Evolutionary conservation across 2,888 invertebrate species (phyloP), one percentile per base, ranked within the genome.

Genomic region (Tenthredo livida): DNA sequence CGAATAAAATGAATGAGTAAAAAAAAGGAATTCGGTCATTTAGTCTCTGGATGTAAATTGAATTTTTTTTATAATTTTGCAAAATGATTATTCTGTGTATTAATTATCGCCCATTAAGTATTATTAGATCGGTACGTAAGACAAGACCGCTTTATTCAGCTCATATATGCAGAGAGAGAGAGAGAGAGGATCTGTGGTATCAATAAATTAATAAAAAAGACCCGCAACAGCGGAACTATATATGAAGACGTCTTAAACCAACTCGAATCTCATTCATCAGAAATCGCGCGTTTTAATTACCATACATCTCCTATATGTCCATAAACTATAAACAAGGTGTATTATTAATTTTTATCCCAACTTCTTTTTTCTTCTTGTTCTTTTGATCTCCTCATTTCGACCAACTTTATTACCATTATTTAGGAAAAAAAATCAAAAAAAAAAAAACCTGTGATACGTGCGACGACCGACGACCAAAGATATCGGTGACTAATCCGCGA

Each of bases 81-180:
- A 47, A 15, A 47, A 12, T 47, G 47, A 47, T 17, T 10, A 25
- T 29, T 77, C 29, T 5, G 29, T 29, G 33, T 17, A 50, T 77
- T 77, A 77, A 77, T 77, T 50, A 77, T 29, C 15, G 33, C 50
- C 29, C 15, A 29, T 77, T 29, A 15, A 25, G 50, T 50, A 40
- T 77, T 77, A 77, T 77, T 77, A n/a, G 50, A 77, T 77, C 75
- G 25, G 73, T 47, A 43, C 33, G 17, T 17, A 33, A 70, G 33
- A 50, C 17, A 54, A 54, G 54, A n/a, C 1, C n/a, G 15, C 2
- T 15, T n/a, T 43, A 40, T 21, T 40, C n/a, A n/a, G 40, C 9
- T 29, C 65, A 37, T 7, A 37, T 37, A 0, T 12, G 6, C 6
- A 10, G 15, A 33, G 25, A 67, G 33, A 33, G 33, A 33, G 33